Percentiles rank a stretch among this genome's conserved stretches.
Conservation (phyloP, 2,113 vertebrate species). For the Chiloscyllium plagiosum region DNA sequence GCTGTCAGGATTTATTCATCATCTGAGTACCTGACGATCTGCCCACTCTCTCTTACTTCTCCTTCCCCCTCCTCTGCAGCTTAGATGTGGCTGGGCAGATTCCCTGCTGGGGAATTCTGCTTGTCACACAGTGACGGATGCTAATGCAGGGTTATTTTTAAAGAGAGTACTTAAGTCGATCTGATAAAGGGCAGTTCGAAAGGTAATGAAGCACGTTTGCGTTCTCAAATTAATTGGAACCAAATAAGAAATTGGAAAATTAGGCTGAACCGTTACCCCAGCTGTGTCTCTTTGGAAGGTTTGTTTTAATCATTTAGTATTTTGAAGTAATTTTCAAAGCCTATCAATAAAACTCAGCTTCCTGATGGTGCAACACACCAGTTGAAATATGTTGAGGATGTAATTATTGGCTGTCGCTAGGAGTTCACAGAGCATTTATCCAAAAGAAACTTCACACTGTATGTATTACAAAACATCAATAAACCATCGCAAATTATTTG, state of each 20-base stretch:
- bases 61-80: neutral
- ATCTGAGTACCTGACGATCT: neutral
- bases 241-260: neutral
- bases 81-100: neutral
- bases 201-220: neutral
- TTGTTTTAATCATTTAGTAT: neutral
- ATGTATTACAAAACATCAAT: neutral
- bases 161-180: neutral
- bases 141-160: neutral
- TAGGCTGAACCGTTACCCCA: neutral
- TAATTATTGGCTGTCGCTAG: neutral
- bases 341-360: neutral
- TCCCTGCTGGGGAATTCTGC: neutral
- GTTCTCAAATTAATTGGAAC: neutral
- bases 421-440: neutral
- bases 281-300: neutral
- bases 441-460: neutral
- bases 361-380: neutral
- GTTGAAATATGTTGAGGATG: neutral
- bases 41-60: neutral
- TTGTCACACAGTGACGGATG: neutral
- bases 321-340: neutral
- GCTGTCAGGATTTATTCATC: neutral
- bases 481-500: neutral
- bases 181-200: neutral